Conservation (phyloP, 2,113 vertebrate species). For the Bolborhynchus lineola region DNA sequence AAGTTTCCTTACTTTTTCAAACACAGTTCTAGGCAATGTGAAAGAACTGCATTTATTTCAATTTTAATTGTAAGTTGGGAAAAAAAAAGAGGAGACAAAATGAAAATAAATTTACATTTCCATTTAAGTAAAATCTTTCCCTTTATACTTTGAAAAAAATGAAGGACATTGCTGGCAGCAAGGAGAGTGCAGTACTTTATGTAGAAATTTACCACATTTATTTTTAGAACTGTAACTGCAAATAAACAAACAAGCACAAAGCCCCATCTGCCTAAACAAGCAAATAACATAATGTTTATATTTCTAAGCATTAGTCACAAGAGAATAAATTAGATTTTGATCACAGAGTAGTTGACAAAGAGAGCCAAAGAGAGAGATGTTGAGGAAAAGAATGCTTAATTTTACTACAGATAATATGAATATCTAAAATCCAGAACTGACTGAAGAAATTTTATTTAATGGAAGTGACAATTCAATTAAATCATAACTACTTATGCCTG, state of each 20-base stretch:
- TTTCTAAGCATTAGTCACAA: not conserved
- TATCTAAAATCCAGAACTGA: not conserved
- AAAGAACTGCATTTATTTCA: not conserved
- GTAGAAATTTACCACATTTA: not conserved
- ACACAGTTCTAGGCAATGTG: not conserved
- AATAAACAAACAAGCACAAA: not conserved
- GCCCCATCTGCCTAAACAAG: not conserved
- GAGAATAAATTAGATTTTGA: not conserved
- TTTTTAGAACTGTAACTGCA: not conserved
- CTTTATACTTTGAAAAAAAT: not conserved
- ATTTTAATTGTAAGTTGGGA: not conserved
- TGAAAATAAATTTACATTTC: not conserved
- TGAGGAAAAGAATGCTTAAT: not conserved
- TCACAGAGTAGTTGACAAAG: not conserved
- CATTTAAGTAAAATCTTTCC: not conserved
- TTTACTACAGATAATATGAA: not conserved
- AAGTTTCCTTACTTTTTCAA: not conserved
- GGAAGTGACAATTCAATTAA: not conserved
- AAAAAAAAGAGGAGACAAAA: not conserved
- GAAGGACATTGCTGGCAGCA: not conserved
- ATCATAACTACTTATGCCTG: not conserved
- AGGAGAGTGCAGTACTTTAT: not conserved
- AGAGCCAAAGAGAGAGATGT: not conserved
- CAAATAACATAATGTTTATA: not conserved
- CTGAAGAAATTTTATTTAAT: not conserved